A percentile compares a stretch with the other conserved stretches of the same genome.
Conservation (phyloP, 2,888 invertebrate genomes). For the Himalopsyche japonica region DNA sequence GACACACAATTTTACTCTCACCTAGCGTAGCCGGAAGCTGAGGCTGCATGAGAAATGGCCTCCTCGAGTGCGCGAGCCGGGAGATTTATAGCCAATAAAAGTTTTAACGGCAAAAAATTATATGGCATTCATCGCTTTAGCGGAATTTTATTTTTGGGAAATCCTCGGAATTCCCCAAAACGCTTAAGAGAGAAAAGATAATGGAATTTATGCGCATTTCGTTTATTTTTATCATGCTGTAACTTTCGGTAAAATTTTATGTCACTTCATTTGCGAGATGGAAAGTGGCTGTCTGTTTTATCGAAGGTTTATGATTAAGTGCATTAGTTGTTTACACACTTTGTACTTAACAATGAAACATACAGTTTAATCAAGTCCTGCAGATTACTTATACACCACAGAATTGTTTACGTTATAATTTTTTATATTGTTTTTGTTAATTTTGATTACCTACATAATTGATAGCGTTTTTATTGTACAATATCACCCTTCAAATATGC, state of each 20-base stretch:
- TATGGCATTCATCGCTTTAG: background rate
- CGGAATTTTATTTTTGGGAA: background rate
- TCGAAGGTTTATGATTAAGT: background rate
- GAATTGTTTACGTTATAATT: no score
- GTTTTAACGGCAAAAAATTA: background rate
- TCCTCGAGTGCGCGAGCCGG: background rate
- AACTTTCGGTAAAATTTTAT: background rate
- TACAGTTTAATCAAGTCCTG: no score
- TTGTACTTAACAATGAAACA: no score
- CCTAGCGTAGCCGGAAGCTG: conserved; percentile 3
- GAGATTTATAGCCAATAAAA: conserved; percentile 8
- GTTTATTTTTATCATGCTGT: background rate
- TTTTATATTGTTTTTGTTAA: no score
- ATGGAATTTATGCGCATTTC: conserved; percentile 1
- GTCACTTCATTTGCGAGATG: background rate
- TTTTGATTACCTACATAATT: no score
- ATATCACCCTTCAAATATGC: no score
- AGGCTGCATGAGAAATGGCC: conserved; percentile 7
- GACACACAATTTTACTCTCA: background rate
- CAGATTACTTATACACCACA: no score
- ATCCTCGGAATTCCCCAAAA: background rate
- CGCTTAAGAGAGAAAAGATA: background rate
- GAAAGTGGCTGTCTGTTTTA: background rate
- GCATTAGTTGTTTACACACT: background rate
- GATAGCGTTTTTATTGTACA: no score